These are phyloP conservation scores for Natrix natrix DNA, from an alignment of 2,797 vertebrate species.

Conservation along the genomic window DNA sequence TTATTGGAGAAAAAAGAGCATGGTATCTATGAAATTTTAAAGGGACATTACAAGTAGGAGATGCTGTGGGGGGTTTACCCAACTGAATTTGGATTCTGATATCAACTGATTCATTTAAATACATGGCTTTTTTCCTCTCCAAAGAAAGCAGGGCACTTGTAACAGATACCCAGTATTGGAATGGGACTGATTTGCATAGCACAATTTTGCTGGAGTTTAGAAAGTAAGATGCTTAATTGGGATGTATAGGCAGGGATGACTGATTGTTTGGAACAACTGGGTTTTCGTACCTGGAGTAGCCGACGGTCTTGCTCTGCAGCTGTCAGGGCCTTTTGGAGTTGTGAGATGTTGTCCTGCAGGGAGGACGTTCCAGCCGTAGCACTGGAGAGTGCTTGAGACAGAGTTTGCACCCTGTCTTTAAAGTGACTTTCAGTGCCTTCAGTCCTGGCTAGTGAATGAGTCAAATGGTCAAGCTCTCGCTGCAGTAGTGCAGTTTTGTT, in stretches of 20 bases:
- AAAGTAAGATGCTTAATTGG: neutral
- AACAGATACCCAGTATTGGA: neutral
- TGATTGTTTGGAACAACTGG: too few relatives aligned
- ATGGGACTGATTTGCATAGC: neutral
- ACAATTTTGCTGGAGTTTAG: neutral
- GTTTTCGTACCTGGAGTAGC: conserved; percentile 74
- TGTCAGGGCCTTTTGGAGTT: conserved; percentile 73
- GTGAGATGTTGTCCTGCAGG: conserved; percentile 72
- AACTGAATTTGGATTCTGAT: neutral
- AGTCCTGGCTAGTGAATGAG: conserved; percentile 65
- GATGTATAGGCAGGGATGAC: neutral
- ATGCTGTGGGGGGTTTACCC: neutral
- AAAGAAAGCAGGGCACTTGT: neutral
- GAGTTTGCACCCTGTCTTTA: conserved; percentile 72
- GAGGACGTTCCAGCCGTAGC: conserved; percentile 59
- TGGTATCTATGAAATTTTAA: neutral
- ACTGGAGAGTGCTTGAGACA: conserved; percentile 67
- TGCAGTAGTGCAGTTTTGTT: conserved; percentile 61
- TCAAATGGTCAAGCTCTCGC: conserved; percentile 68
- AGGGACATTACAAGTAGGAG: neutral
- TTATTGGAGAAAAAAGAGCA: neutral
- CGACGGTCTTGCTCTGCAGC: conserved; percentile 76
- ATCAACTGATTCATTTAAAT: neutral
- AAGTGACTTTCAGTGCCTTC: conserved; percentile 75
- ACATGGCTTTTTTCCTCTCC: too few relatives aligned